Percentiles rank a stretch among this genome's conserved stretches.
Evolutionary conservation across 2,888 invertebrate genomes (phyloP).

Genomic region (Prosopocoilus inquinatus): DNA sequence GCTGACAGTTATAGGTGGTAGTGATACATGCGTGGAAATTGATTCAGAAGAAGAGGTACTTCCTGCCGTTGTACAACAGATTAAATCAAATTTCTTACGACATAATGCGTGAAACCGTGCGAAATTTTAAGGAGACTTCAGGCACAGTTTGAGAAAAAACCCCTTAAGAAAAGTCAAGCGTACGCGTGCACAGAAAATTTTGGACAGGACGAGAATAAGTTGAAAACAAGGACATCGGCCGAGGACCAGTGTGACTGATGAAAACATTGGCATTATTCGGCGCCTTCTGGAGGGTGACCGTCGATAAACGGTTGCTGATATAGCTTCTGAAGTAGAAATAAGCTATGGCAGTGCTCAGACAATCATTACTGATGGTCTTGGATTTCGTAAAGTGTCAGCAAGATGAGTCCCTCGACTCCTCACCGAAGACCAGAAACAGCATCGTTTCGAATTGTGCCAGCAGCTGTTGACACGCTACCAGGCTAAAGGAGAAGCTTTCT

Average conservation of each 20-base stretch:
- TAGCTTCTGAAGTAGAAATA: background rate
- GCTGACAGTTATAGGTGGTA: too few relatives aligned
- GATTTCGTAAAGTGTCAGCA: slow-evolving; percentile 4
- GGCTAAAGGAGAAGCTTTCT: background rate
- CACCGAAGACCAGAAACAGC: slow-evolving; percentile 4
- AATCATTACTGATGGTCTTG: slow-evolving; percentile 2
- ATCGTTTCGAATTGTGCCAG: background rate
- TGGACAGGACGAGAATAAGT: background rate
- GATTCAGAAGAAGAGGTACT: too few relatives aligned
- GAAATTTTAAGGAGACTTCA: too few relatives aligned
- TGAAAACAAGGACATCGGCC: background rate
- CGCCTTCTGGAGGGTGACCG: background rate
- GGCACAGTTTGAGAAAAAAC: too few relatives aligned
- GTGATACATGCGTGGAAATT: too few relatives aligned
- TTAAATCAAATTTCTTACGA: too few relatives aligned
- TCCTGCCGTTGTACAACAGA: too few relatives aligned
- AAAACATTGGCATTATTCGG: background rate
- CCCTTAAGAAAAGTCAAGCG: too few relatives aligned
- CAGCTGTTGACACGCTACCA: too few relatives aligned
- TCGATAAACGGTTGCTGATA: background rate
- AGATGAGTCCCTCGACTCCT: slow-evolving; percentile 4
- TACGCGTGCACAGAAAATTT: background rate
- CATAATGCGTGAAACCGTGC: too few relatives aligned
- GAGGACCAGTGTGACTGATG: background rate
- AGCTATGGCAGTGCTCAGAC: slow-evolving; percentile 1